These are phyloP conservation scores for Conger conger DNA, from an alignment of 2,113 vertebrate species.

Conservation along the genomic window DNA sequence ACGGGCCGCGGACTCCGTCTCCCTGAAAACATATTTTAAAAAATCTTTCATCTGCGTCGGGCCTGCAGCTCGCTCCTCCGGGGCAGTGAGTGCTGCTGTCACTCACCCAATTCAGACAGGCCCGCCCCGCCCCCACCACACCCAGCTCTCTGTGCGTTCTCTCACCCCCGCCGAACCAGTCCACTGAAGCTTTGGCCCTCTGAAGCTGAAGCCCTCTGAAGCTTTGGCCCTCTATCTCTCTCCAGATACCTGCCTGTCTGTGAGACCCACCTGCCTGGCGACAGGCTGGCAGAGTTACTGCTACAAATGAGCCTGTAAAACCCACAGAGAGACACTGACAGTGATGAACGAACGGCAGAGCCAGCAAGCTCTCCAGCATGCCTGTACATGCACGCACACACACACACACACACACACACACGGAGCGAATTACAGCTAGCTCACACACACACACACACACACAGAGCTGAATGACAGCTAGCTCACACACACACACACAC, in stretches of 20 bases:
- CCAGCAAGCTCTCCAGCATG: neutral
- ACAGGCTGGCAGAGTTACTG: neutral
- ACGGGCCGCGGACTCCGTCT: too few species aligned
- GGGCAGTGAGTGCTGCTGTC: neutral
- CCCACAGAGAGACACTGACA: neutral
- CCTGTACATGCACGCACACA: neutral
- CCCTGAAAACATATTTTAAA: neutral
- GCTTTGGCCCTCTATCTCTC: neutral
- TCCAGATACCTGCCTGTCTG: neutral
- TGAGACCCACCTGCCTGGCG: neutral
- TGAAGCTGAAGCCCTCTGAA: too few species aligned
- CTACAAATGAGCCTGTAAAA: neutral
- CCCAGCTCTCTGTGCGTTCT: neutral
- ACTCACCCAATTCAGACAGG: neutral
- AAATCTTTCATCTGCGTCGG: neutral
- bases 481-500: constrained; percentile 21
- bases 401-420: constrained; percentile 18
- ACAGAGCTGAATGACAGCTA: constrained; percentile 17
- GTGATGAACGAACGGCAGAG: neutral
- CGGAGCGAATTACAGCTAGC: too few species aligned
- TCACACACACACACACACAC: neutral
- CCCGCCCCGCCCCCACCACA: too few species aligned
- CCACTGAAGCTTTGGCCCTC: neutral
- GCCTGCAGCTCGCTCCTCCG: neutral
- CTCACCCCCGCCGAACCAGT: neutral